Evolutionary conservation across 2,888 invertebrate species (phyloP), one percentile per base, ranked within the genome.

Genomic region (Caenorhabditis panamensis): DNA sequence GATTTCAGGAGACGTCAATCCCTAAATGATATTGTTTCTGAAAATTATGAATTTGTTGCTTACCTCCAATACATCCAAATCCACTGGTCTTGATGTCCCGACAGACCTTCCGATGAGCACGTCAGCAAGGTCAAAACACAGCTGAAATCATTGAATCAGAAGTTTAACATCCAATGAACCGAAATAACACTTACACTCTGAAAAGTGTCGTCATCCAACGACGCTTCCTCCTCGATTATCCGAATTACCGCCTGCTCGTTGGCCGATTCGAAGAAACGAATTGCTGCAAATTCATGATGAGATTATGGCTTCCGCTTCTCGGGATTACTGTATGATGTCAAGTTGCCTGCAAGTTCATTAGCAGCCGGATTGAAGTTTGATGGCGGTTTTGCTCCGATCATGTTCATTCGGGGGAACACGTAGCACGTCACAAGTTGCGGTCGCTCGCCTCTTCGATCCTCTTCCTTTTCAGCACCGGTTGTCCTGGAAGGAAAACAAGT

Each of bases 321-420:
- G 4, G 13, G 41, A 41, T 67, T 73, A 82, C 90, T 89, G 79
- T 90, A 90, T 3, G 88, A 81, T 8, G 90, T 89, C 16, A 90
- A 68, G 72, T 89, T 87, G 3, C 90, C 90, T 4, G 89, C 89
- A n/a, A 91, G 78, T 73, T 90, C 90, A 62, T 86, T 82, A 0
- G 90, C 88, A 9, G 90, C 90, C 2, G 90, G 90, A 79, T 86
- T 88, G 84, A 90, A 90, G 61, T 86, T 88, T 9, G 84, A 87
- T 9, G 86, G 84, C 9, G 89, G 89, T 69, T 89, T 89, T 1
- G 89, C 88, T 24, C 90, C 89, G 54, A 81, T 80, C 81, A 86
- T 85, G 63, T 86, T 86, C 31, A 67, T 75, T 26, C 91, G 54
- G 2, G 90, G 90, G 67, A 91, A 90, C 22, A 90, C 78, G 78